Conservation (phyloP, 1,140 invertebrate species). For the Cardiocondyla obscurior region DNA sequence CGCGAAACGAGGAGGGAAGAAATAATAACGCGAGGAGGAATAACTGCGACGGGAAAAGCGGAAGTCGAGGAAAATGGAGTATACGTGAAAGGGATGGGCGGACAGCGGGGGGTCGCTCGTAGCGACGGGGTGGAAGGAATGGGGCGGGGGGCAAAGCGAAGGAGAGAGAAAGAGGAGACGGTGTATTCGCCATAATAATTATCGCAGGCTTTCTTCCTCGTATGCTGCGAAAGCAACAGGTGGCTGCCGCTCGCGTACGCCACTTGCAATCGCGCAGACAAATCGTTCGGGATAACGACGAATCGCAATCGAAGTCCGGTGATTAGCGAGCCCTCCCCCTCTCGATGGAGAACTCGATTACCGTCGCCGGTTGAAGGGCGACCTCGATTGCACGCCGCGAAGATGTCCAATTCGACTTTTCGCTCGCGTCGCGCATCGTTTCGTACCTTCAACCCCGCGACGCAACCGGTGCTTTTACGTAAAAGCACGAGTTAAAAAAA, state of each 20-base stretch:
- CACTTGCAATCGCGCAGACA: constrained; percentile 55
- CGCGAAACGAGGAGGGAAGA: constrained; percentile 18
- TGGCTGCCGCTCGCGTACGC: constrained; percentile 56
- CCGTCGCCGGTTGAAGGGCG: constrained; percentile 4
- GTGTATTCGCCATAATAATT: constrained; percentile 69
- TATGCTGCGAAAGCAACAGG: constrained; percentile 72
- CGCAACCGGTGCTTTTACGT: neutral
- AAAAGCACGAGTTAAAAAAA: neutral
- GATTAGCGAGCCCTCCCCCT: constrained; percentile 36
- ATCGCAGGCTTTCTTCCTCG: constrained; percentile 74
- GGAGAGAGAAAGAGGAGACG: neutral
- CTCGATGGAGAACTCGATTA: constrained; percentile 47
- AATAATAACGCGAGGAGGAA: constrained; percentile 24
- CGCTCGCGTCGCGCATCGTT: neutral
- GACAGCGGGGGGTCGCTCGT: neutral
- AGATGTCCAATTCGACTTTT: neutral
- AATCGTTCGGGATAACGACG: constrained; percentile 74
- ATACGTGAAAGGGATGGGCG: neutral
- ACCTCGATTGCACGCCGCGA: constrained; percentile 21
- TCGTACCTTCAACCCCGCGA: neutral
- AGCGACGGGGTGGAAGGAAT: constrained; percentile 40
- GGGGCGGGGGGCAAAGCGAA: too few species aligned
- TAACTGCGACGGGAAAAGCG: constrained; percentile 3
- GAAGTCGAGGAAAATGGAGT: constrained; percentile 28
- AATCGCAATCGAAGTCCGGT: constrained; percentile 72